Evolutionary conservation across 2,888 invertebrate genomes (phyloP), one percentile per base, ranked within the genome.

Genomic region (Limnephilus rhombicus): DNA sequence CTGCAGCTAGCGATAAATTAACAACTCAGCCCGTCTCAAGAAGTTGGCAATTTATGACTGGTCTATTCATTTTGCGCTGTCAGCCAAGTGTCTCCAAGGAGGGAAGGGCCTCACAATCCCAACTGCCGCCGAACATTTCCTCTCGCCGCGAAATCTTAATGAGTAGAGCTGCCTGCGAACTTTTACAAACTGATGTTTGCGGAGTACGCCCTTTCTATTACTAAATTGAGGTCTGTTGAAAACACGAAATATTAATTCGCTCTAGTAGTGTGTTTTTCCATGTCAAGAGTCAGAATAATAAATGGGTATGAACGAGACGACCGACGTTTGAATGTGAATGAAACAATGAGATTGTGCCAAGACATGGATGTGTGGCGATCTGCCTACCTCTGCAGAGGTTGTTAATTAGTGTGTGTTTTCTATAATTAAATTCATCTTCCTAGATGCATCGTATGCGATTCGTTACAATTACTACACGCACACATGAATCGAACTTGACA

Each of bases 41-140:
- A 83, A 83, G 82, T 83, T 37, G 82, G 82, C 31, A 37, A 83
- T 83, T 83, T 83, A 83, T 83, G 82, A 83, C 82, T 4, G 82
- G 34, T 83, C 82, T 83, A 83, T 83, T 83, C 34, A 83, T 83
- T 31, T 83, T 83, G 15, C 82, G 12, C 82, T 31, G 31, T 37
- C 29, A 34, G 31, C 82, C 68, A n/a, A n/a, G 24, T 68, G 68
- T 68, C 68, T 68, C n/a, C 68, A 24, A 7, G 68, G 7, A 68
- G 68, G 68, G 7, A 68, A 68, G 68, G 68, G 68, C 68, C n/a
- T 7, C 68, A 18, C 53, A 18, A 53, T 53, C 53, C 53, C 82
- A 37, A 31, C 82, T 15, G 82, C 82, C 34, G 9, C 68, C 68
- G n/a, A 7, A 68, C 68, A 7, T 68, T 68, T 18, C 34, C 34